Percentiles rank a stretch among this genome's conserved stretches.
phyloP scores from a whole-genome alignment of 2,797 vertebrate species.

The Miichthys miiuy region DNA sequence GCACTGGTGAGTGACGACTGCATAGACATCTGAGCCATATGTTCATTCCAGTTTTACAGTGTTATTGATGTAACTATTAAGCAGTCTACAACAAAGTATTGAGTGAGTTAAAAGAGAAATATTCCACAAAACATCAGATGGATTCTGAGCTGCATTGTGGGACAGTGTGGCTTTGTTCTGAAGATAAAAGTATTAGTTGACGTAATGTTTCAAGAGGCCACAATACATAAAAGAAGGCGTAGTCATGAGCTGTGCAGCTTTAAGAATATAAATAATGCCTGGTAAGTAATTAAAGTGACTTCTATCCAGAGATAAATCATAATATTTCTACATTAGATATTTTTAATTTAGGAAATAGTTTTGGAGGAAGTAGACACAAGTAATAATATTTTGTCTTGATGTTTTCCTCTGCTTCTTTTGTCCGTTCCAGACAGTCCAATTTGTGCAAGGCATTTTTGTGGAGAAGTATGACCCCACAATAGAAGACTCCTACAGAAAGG shows the following conservation, averaged over 20 bases:
- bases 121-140: background rate
- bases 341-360: background rate
- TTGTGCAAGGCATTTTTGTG: constrained; percentile 99
- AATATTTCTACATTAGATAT: background rate
- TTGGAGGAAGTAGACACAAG: background rate
- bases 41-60: background rate
- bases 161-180: background rate
- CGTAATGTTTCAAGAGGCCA: background rate
- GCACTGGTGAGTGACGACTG: constrained; percentile 91
- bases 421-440: constrained; percentile 94
- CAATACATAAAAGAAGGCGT: constrained; percentile 14
- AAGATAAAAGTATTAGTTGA: background rate
- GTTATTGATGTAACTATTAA: background rate
- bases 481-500: constrained; percentile 99
- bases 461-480: constrained; percentile 99
- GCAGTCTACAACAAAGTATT: background rate
- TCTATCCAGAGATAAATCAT: background rate
- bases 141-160: background rate
- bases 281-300: constrained; percentile 5
- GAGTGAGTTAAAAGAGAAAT: background rate
- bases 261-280: background rate
- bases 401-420: constrained; percentile 36
- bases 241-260: background rate
- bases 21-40: background rate
- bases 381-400: background rate